Evolutionary conservation across 2,888 invertebrate genomes (phyloP), one percentile per base, ranked within the genome.

Genomic region (Acanthosoma haemorrhoidale): DNA sequence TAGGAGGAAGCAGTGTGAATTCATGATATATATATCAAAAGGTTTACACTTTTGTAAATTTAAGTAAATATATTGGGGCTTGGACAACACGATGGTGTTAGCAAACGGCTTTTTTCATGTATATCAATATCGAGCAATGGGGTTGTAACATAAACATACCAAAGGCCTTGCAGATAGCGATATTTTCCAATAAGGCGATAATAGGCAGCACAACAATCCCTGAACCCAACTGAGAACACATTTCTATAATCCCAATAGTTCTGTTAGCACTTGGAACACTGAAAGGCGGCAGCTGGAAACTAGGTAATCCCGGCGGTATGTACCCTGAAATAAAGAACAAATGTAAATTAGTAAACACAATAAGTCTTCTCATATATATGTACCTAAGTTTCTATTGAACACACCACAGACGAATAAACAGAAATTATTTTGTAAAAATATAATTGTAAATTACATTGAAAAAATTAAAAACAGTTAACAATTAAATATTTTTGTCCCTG

Each of bases 91-190:
- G n/a, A n/a, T n/a, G n/a, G n/a, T n/a, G n/a, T n/a, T n/a, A n/a
- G n/a, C n/a, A n/a, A n/a, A n/a, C n/a, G n/a, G n/a, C n/a, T n/a
- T n/a, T n/a, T n/a, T n/a, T n/a, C n/a, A n/a, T n/a, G 9, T 11
- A 11, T 25, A n/a, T 16, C 11, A 2, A 60, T 32, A 36, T 31
- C 16, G n/a, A 1, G 9, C 18, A 31, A 43, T n/a, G 18, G 4
- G 16, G 15, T 36, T 16, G 2, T 16, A 9, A 36, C 61, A 11
- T 41, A 15, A 15, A 80, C 85, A 84, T 80, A 90, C 91, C 88
- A 79, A 96, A 95, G 29, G 94, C 93, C 82, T 95, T 96, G 81
- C 94, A 95, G 76, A 96, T 93, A 16, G 96, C 92, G 75, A 96
- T 92, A 77, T 92, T 91, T 80, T 96, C 96, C 80, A 96, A 86